phyloP scores from a whole-genome alignment of 2,888 invertebrate species.

The Dinocampus coccinellae region DNA sequence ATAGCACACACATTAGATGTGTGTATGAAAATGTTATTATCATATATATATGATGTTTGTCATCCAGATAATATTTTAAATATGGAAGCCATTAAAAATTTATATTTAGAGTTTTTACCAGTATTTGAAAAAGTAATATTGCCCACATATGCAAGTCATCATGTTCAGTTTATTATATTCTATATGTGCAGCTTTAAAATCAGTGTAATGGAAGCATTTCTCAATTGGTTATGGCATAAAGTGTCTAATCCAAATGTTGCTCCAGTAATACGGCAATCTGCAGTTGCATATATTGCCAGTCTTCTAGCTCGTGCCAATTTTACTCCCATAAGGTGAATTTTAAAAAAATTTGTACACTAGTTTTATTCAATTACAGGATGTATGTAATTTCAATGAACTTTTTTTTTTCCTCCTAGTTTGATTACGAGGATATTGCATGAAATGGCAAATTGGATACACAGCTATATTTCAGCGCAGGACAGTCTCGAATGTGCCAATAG shows the following conservation, averaged over 20 bases:
- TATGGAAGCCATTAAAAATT: conserved; percentile 65
- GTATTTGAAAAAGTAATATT: conserved; percentile 86
- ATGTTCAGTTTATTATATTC: conserved; percentile 84
- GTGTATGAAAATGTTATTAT: conserved; percentile 81
- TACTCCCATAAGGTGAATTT: conserved; percentile 74
- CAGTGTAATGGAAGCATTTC: conserved; percentile 75
- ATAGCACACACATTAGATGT: conserved; percentile 80
- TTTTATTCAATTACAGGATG: conserved; percentile 18
- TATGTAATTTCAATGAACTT: background rate
- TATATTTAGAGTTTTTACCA: conserved; percentile 75
- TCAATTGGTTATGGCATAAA: conserved; percentile 81
- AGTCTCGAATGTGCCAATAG: conserved; percentile 71
- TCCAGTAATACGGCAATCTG: conserved; percentile 76
- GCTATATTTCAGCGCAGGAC: conserved; percentile 82
- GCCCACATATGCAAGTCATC: conserved; percentile 85
- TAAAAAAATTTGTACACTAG: no score
- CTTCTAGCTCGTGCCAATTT: conserved; percentile 79
- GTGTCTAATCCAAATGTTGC: conserved; percentile 77
- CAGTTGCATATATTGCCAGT: conserved; percentile 83
- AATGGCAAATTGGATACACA: conserved; percentile 87
- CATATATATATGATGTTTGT: conserved; percentile 77
- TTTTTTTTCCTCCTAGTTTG: conserved; percentile 70
- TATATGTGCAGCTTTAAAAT: conserved; percentile 79
- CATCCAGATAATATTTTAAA: conserved; percentile 68
- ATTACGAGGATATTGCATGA: conserved; percentile 77